Evolutionary conservation across 2,888 invertebrate genomes (phyloP), one percentile per base, ranked within the genome.

Genomic region (Tortricodes alternella): DNA sequence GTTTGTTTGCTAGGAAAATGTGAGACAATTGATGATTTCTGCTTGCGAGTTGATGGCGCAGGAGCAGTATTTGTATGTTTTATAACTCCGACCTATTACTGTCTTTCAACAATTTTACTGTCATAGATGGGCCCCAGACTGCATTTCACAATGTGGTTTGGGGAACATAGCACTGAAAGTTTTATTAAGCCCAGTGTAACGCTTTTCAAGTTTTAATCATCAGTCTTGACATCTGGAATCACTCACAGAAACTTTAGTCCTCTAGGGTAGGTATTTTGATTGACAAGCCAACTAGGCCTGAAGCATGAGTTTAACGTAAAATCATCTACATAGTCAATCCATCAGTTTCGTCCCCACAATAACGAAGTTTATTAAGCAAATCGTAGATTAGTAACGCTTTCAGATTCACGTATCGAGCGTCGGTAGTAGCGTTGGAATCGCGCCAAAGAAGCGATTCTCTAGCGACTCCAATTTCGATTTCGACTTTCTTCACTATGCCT

Each of bases 361-460:
- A 66, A 65, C 66, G 61, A 62, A 59, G 58, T 66, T 68, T 71
- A 62, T 61, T 63, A 60, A 72, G 71, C 70, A 66, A 73, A 78
- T 58, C 27, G 58, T 49, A 48, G 53, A 59, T 77, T 77, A 63
- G 73, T 66, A 69, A 71, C 71, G 78, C 76, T 78, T 76, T 78
- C 74, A 67, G 75, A 78, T 73, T 71, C 32, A 37, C 39, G 56
- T 60, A 59, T 46, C 52, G 58, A 53, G 43, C 49, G 43, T 46
- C 62, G 62, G 62, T 67, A 68, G 70, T 66, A 59, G 43, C 49
- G 43, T 66, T 80, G 82, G 78, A 70, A 60, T 34, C 43, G 37
- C 41, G 80, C 77, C 76, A 78, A 23, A 9, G 13, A 29, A 18
- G 49, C 44, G 29, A 56, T 56, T 50, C 44, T 27, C 11, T 56